Conservation (phyloP, 2,113 vertebrate genomes). For the Cyanistes caeruleus region DNA sequence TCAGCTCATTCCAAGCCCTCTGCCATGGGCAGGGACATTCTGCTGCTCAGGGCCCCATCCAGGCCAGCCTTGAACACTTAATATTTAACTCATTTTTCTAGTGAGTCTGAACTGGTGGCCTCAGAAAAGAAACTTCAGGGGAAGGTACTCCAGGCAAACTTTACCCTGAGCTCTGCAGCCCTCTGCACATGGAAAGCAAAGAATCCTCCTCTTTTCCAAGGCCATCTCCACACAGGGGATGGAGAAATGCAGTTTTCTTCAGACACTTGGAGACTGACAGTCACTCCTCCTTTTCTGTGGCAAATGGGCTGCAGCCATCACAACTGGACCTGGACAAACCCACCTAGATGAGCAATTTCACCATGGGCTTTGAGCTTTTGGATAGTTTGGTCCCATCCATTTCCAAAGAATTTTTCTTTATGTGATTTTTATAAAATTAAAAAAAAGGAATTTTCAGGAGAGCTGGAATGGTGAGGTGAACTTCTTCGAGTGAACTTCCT, state of each 20-base stretch:
- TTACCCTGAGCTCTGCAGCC: neutral
- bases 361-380: rapidly evolving
- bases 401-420: neutral
- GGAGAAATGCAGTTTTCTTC: neutral
- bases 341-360: neutral
- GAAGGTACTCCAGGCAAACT: neutral
- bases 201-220: neutral
- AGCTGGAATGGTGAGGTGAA: neutral
- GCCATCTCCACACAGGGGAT: neutral
- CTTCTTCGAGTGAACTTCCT: neutral
- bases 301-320: neutral
- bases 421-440: neutral
- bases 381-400: rapidly evolving
- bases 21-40: neutral
- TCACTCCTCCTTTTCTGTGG: neutral
- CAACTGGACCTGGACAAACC: rapidly evolving
- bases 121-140: neutral
- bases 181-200: neutral
- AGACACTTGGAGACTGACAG: neutral
- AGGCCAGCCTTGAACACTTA: neutral
- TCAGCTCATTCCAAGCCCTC: neutral
- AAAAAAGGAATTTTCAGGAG: neutral
- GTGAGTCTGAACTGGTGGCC: neutral
- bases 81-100: neutral
- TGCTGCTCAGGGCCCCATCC: neutral